Evolutionary conservation across 2,888 invertebrate species (phyloP), one percentile per base, ranked within the genome.

Genomic region (Eulithis prunata): DNA sequence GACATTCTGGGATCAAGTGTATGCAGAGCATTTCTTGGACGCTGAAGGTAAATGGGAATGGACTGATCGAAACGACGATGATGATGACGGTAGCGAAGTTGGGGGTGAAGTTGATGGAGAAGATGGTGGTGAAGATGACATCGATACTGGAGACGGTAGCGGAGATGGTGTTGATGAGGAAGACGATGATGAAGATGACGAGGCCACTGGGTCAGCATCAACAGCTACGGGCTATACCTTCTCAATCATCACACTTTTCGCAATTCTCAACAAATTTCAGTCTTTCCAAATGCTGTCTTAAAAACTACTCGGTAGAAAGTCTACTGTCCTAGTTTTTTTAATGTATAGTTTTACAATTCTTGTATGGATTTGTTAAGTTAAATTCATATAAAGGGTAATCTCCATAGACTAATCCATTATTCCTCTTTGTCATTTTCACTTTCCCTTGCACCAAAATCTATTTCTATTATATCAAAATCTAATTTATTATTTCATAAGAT

Each of bases 1-100:
- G 6, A 57, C 65, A 0, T 91, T 91, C 66, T 92, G 91, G 91
- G 79, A 89, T 47, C 64, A 72, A 6, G 83, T 91, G 61, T 91
- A 91, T 68, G 70, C 69, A 3, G 71, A 81, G 2, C 71, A 87
- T 71, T 92, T 90, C 64, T 68, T 83, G 11, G 91, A 91, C 70
- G 90, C 91, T 41, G 71, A 79, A 67, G 79, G 87, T 52, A 83
- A 65, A 51, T 91, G 88, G 87, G 75, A 74, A 4, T 57, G 85
- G 53, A 68, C 41, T 21, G 78, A 79, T 2, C 80, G 81, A 36
- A 67, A 72, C 12, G 86, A 82, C 5, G 69, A 69, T 0, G 67
- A 43, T 28, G 68, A 51, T 3, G 69, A 62, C 1, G 71, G 55
- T 1, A 71, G 60, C 12, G 71, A 69, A 3, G 71, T 61, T 10